These are phyloP conservation scores for Phymanthus crucifer DNA, from an alignment of 92 coral and sea anemone species.

Conservation along the genomic window DNA sequence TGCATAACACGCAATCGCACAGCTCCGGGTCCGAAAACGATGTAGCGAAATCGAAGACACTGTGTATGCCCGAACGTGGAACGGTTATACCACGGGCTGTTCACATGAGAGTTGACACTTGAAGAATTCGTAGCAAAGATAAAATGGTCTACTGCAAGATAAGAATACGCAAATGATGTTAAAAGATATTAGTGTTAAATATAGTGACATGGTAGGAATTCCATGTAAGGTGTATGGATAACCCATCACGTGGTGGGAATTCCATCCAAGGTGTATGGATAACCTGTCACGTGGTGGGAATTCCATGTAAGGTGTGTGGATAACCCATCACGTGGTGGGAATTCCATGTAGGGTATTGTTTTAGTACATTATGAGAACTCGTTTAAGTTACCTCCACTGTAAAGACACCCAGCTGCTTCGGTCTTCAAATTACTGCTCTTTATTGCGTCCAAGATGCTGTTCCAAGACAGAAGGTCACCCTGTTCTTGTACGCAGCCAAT, in stretches of 20 bases:
- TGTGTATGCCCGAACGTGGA: slow-evolving; percentile 36
- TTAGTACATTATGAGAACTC: no score
- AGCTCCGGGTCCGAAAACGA: slow-evolving; percentile 32
- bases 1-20: neutral
- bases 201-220: no score
- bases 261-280: no score
- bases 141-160: slow-evolving; percentile 5
- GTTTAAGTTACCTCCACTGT: neutral
- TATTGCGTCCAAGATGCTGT: slow-evolving; percentile 2
- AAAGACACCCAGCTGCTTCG: neutral
- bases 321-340: no score
- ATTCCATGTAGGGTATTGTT: no score
- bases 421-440: slow-evolving; percentile 3
- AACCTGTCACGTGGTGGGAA: no score
- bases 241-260: no score
- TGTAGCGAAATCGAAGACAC: slow-evolving; percentile 50
- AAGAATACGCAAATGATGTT: neutral
- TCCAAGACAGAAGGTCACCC: slow-evolving; percentile 33
- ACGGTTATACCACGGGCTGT: slow-evolving; percentile 37
- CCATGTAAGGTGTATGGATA: no score
- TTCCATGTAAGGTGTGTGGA: no score
- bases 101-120: neutral
- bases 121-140: slow-evolving; percentile 5
- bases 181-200: neutral
- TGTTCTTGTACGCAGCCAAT: slow-evolving; percentile 35